Evolutionary conservation across 37 sponge, comb jelly and placozoan genomes (phyloP), one percentile per base, ranked within the genome.

Genomic region (Aphrocallistes beatrix): DNA sequence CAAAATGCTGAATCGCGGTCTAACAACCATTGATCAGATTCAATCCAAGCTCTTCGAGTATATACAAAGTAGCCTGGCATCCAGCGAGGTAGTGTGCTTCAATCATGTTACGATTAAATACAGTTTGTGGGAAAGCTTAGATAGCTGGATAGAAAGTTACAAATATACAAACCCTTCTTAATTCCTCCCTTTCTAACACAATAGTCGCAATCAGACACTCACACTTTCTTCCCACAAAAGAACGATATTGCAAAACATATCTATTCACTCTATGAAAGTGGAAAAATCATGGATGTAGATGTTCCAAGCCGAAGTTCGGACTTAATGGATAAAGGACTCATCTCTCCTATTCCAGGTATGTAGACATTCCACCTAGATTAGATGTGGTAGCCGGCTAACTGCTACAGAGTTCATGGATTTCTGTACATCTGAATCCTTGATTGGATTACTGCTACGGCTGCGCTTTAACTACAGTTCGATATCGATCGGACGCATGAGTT

Each of bases 211-310:
- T 23, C 39, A 0, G 51, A 39, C 36, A 86, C 90, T 37, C 50
- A 85, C 1, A 39, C 88, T 32, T 84, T 87, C 38, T 85, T 83
- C 42, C 89, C 88, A 0, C 81, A 91, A n/a, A 87, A 89, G 36
- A 84, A 85, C 36, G 88, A 89, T 23, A 48, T 93, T 40, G 85
- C 81, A 38, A 85, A 85, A 1, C 89, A 93, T 83, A 82, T 93
- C n/a, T 93, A 90, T 82, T 90, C 89, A 86, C 50, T 90, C 6
- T 93, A 90, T 81, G 89, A 89, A 75, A 84, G 82, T 0, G 88
- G 88, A 3, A 89, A 88, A 83, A 60, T 86, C 47, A 9, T 42
- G 9, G 45, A 81, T 10, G 47, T 82, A 34, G 86, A 86, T 25
- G 30, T 32, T 30, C 34, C 75, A 6, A 60, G n/a, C 21, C 25